Base-by-base conservation (phyloP, 92 coral and sea anemone species). In the Anthopleura xanthogrammica region DNA sequence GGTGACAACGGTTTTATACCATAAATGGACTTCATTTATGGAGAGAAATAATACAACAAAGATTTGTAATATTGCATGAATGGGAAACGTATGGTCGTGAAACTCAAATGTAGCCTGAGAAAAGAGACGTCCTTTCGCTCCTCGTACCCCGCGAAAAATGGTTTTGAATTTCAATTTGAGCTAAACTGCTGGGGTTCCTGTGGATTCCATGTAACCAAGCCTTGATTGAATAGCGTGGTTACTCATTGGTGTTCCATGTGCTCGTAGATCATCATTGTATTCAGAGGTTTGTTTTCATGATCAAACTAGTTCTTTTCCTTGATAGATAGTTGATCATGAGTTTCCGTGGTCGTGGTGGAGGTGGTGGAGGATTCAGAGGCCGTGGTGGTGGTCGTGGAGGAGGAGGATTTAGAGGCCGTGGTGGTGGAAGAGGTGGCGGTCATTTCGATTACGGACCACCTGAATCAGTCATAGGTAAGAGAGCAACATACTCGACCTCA, bases 361-460 rank as follows among this genome's bases (percentile, higher is more conserved):
- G 93, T 75, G 56, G 93, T 2, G 89, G 92, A 4, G 83, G 64
- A 58, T 58, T 58, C n/a, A 58, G 64, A 58, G 64, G 70, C 70
- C 70, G 95, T 39, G 85, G 92, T 40, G 77, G 92, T 22, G 83
- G 90, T 39, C 86, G 93, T 7, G 92, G 93, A 71, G 62, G 93
- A 7, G 90, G 92, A 2, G 83, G 70, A 22, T 62, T 62, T 19
- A 62, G 70, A 62, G 81, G 87, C 11, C 41, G 95, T 39, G 73
- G 91, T 7, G 80, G 90, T 5, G 80, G 90, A 0, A 86, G 92
- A 16, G 55, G 95, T 12, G 88, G 93, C 19, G 83, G 91, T 1
- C 66, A 87, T 43, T 91, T 89, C 50, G 95, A 91, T 58, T 87
- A 92, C 22, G 98, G 98, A 1, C 98, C 98, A 19, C 98, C 98